A percentile compares a stretch with the other conserved stretches of the same genome.
Evolutionary conservation across 1,140 invertebrate species (phyloP).

Genomic region (Gyrodactylus bullatarudis): DNA sequence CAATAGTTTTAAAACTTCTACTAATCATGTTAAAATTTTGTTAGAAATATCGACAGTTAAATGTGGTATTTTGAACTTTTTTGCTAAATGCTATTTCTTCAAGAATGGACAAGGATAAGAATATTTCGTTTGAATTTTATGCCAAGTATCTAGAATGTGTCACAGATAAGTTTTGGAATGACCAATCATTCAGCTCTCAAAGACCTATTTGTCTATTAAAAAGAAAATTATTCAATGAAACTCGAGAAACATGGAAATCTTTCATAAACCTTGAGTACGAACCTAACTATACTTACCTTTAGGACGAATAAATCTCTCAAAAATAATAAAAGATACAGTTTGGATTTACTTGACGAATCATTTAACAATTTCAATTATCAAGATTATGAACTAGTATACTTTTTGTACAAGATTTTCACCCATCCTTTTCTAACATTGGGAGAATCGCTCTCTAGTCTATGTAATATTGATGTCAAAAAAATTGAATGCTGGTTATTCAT

Average conservation of each 20-base stretch:
- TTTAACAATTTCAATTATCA: not conserved
- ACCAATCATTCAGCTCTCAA: not conserved
- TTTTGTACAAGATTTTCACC: not conserved
- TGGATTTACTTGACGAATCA: no score
- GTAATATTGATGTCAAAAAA: not conserved
- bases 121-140: no score
- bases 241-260: not conserved
- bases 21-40: no score
- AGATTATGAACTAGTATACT: not conserved
- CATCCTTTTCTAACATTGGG: not conserved
- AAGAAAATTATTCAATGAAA: not conserved
- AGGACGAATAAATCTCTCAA: not conserved
- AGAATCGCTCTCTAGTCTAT: not conserved
- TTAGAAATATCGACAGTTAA: no score
- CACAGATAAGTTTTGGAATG: not conserved
- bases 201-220: not conserved
- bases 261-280: not conserved
- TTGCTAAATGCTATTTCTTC: no score
- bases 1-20: no score
- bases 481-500: conserved; percentile 8
- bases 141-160: not conserved
- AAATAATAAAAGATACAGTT: not conserved
- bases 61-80: no score
- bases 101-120: no score
- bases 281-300: not conserved